These are phyloP conservation scores for Drosophila carrolli DNA, from an alignment of 1,140 invertebrate genomes.

Conservation along the genomic window DNA sequence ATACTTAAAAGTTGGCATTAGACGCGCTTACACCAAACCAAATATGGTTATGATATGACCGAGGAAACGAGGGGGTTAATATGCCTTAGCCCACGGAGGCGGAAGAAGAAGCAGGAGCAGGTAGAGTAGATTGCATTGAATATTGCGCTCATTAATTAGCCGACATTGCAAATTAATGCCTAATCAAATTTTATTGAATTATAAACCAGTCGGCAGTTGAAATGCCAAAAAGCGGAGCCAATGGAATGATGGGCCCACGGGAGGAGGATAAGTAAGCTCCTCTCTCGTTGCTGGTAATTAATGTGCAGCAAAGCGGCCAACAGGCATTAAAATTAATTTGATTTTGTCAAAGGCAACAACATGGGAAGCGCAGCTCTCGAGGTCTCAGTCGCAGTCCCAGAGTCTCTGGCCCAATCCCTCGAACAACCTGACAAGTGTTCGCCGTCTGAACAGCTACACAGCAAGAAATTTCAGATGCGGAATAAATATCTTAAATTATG, in stretches of 20 bases:
- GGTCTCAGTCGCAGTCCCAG: conserved; percentile 8
- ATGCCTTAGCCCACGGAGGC: conserved; percentile 20
- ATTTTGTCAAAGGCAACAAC: conserved; percentile 52
- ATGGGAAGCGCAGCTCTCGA: conserved; percentile 30
- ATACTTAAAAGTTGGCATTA: conserved; percentile 74
- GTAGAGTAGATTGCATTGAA: conserved; percentile 26
- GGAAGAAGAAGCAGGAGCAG: not conserved
- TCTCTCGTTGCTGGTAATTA: conserved; percentile 24
- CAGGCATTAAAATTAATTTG: conserved; percentile 52
- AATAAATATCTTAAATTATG: not conserved
- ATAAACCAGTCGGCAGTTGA: conserved; percentile 69
- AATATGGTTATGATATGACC: conserved; percentile 34
- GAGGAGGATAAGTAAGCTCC: not conserved
- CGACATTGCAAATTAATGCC: conserved; percentile 78
- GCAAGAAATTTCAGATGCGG: not conserved
- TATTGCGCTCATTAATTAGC: conserved; percentile 76
- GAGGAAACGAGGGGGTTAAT: not conserved
- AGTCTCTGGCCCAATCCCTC: conserved; percentile 21
- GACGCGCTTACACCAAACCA: conserved; percentile 39
- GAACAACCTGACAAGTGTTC: conserved; percentile 34
- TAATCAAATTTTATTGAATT: conserved; percentile 83
- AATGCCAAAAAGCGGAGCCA: conserved; percentile 40
- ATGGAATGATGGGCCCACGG: not conserved
- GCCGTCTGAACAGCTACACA: conserved; percentile 5
- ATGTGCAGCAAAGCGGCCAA: conserved; percentile 43